Percentiles rank a stretch among this genome's conserved stretches.
Evolutionary conservation across 2,888 invertebrate species (phyloP).

Genomic region (Agonopterix alstromeriana): DNA sequence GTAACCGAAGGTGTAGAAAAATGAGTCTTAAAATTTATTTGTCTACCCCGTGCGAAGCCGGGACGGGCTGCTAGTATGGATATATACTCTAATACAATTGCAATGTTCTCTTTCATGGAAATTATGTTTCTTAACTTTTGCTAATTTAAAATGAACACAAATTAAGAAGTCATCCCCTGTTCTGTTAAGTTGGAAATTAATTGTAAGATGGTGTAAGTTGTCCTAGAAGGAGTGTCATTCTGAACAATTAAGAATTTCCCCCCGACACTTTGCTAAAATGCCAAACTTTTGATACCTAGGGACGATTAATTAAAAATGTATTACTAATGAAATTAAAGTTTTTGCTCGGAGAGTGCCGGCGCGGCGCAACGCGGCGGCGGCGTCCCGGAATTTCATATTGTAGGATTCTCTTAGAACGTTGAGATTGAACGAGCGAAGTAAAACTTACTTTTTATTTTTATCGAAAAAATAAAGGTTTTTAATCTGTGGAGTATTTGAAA

Average conservation of each 20-base stretch:
- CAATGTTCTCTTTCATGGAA: too few species aligned
- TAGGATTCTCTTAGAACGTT: not conserved
- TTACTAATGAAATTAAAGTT: constrained; percentile 8
- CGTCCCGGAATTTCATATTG: not conserved
- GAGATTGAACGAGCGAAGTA: not conserved
- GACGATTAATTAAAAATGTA: constrained; percentile 49
- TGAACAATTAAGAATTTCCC: constrained; percentile 31
- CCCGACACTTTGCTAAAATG: constrained; percentile 26
- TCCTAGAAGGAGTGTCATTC: constrained; percentile 24
- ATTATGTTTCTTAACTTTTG: constrained; percentile 2
- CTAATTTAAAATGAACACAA: constrained; percentile 6
- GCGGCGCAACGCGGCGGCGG: not conserved
- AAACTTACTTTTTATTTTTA: not conserved
- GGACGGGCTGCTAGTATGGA: too few species aligned
- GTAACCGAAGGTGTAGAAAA: too few species aligned
- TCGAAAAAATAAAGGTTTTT: too few species aligned
- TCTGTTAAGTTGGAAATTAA: constrained; percentile 7
- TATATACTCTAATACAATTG: too few species aligned
- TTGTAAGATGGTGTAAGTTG: constrained; percentile 15
- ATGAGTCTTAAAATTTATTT: too few species aligned
- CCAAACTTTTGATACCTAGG: constrained; percentile 41
- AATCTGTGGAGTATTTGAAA: too few species aligned
- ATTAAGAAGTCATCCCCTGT: constrained; percentile 5
- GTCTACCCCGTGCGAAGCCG: too few species aligned
- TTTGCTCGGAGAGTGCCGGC: too few species aligned